phyloP scores from a whole-genome alignment of 1,140 invertebrate genomes.

The Pseudachorutes palmiensis region DNA sequence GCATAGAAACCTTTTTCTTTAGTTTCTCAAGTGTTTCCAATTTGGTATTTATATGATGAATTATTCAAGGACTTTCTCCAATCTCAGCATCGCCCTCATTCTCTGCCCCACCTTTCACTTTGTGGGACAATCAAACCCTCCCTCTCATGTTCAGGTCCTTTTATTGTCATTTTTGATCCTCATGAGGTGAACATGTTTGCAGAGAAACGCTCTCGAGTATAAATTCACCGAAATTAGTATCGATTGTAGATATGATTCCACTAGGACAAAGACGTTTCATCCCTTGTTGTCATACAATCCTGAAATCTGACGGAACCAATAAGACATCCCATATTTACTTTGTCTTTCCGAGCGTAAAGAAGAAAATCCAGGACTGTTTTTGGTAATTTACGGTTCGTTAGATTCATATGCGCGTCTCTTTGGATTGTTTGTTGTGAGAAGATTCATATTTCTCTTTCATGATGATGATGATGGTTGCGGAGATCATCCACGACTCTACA shows the following conservation, averaged over 20 bases:
- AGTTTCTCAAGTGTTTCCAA: slow-evolving; percentile 3
- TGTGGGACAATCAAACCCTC: background rate
- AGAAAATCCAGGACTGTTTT: background rate
- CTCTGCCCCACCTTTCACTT: background rate
- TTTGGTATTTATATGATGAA: background rate
- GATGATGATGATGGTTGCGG: background rate
- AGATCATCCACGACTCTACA: too few relatives aligned
- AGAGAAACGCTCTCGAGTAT: background rate
- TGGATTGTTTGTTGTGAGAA: background rate
- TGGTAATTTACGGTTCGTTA: background rate
- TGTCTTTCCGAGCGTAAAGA: background rate
- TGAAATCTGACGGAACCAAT: too few relatives aligned
- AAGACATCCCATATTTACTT: slow-evolving; percentile 2
- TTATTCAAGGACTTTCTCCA: slow-evolving; percentile 3
- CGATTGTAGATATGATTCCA: background rate
- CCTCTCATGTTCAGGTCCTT: background rate
- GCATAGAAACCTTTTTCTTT: too few relatives aligned
- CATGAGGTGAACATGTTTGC: background rate
- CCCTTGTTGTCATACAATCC: too few relatives aligned
- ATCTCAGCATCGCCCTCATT: background rate
- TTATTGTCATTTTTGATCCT: background rate
- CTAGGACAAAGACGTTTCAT: too few relatives aligned
- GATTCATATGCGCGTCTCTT: background rate
- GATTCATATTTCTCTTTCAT: background rate
- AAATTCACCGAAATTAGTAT: background rate